phyloP scores from a whole-genome alignment of 2,888 invertebrate genomes.

The Sepiola atlantica region DNA sequence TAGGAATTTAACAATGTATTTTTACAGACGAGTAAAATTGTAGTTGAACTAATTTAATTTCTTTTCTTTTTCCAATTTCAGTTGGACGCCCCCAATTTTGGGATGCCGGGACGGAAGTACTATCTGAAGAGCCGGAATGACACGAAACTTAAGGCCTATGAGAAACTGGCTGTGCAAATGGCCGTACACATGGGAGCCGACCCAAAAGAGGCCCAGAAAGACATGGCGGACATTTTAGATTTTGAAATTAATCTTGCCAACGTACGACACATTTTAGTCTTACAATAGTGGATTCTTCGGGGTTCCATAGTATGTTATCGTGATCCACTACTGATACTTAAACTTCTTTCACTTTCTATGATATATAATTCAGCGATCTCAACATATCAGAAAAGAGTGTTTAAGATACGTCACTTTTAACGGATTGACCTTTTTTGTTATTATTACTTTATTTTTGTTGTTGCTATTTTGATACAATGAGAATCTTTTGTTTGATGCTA shows the following conservation, averaged over 20 bases:
- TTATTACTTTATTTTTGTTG: too few species aligned
- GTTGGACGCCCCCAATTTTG: constrained; percentile 89
- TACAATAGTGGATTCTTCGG: constrained; percentile 32
- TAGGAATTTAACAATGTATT: neutral
- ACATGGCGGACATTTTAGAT: constrained; percentile 84
- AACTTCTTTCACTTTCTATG: neutral
- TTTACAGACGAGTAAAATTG: neutral
- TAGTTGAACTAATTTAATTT: neutral
- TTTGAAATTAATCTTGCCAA: constrained; percentile 93
- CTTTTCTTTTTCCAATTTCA: constrained; percentile 71
- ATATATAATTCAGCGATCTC: neutral
- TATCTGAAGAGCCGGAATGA: constrained; percentile 77
- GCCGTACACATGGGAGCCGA: constrained; percentile 88
- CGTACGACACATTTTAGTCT: constrained; percentile 79
- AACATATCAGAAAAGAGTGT: neutral
- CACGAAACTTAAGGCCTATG: constrained; percentile 86
- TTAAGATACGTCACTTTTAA: too few species aligned
- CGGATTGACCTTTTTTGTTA: too few species aligned
- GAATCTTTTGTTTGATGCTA: too few species aligned
- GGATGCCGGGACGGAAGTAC: constrained; percentile 88
- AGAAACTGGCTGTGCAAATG: constrained; percentile 87
- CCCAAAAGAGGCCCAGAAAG: constrained; percentile 80
- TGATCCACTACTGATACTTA: neutral
- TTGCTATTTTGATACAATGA: too few species aligned
- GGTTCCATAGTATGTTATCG: constrained; percentile 32